These are phyloP conservation scores for Cuniculus paca DNA, from an alignment of 2,797 vertebrate species.

Conservation along the genomic window DNA sequence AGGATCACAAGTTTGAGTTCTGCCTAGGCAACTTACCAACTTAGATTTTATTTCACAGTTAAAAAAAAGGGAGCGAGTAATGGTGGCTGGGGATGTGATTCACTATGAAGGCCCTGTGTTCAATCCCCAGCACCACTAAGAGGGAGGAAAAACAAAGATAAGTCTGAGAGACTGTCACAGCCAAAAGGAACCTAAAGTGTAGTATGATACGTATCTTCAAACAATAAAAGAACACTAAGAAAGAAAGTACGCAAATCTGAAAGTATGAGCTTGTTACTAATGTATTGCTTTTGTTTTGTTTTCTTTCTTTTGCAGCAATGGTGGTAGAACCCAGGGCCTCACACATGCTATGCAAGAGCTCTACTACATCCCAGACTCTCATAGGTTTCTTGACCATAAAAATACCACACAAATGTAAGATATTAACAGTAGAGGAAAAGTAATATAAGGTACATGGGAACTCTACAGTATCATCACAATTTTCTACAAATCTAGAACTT, in stretches of 20 bases:
- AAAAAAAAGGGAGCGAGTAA: neutral
- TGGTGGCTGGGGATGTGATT: neutral
- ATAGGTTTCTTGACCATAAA: neutral
- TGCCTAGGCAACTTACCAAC: neutral
- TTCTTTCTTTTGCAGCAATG: neutral
- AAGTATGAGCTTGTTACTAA: neutral
- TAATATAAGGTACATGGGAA: neutral
- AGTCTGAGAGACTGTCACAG: neutral
- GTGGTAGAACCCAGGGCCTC: neutral
- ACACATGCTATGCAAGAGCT: neutral
- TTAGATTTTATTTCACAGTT: neutral
- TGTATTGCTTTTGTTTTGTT: neutral
- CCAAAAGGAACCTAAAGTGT: neutral
- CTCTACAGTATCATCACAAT: neutral
- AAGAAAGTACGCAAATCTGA: neutral
- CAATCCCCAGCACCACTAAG: neutral
- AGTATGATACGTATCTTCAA: neutral
- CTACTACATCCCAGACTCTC: neutral
- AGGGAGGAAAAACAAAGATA: neutral
- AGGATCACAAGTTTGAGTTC: neutral
- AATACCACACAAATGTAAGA: neutral
- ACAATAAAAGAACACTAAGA: neutral
- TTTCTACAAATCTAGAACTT: constrained; percentile 33
- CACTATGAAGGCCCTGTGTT: neutral
- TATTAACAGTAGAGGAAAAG: neutral